phyloP scores from a whole-genome alignment of 2,113 vertebrate genomes.

The Ariopsis seemanni region DNA sequence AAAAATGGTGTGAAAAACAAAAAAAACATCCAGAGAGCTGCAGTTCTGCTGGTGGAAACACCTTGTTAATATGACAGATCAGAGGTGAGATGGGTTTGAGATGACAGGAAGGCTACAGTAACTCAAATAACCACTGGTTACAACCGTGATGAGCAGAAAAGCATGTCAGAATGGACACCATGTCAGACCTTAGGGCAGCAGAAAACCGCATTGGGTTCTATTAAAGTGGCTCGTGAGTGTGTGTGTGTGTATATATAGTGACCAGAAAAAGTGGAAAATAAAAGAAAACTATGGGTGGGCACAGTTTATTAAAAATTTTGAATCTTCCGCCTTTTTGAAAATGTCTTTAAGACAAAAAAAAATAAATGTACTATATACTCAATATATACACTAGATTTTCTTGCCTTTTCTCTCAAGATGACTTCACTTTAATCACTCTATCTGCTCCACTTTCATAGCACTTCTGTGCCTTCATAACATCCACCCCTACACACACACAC shows the following conservation, averaged over 20 bases:
- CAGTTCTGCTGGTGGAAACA: too few relatives aligned
- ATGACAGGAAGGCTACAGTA: too few relatives aligned
- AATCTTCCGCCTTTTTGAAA: not conserved
- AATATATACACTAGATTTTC: not conserved
- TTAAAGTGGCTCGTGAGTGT: not conserved
- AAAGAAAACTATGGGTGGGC: not conserved
- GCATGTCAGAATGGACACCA: not conserved
- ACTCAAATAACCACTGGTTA: too few relatives aligned
- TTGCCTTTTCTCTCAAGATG: not conserved
- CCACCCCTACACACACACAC: too few relatives aligned
- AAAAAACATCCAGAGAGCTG: not conserved
- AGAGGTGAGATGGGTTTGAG: too few relatives aligned
- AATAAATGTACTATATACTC: not conserved
- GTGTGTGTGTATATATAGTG: not conserved
- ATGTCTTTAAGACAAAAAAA: not conserved
- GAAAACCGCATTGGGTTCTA: not conserved
- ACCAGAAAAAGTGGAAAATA: not conserved
- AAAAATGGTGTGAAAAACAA: not conserved
- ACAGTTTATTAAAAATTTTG: not conserved
- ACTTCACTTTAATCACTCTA: not conserved
- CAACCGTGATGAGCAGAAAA: not conserved
- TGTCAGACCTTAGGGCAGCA: not conserved
- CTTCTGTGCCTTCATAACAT: not conserved
- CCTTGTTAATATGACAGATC: too few relatives aligned
- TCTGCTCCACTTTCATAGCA: not conserved